Base-by-base conservation (phyloP, 2,113 vertebrate species). In the Piliocolobus tephrosceles region DNA sequence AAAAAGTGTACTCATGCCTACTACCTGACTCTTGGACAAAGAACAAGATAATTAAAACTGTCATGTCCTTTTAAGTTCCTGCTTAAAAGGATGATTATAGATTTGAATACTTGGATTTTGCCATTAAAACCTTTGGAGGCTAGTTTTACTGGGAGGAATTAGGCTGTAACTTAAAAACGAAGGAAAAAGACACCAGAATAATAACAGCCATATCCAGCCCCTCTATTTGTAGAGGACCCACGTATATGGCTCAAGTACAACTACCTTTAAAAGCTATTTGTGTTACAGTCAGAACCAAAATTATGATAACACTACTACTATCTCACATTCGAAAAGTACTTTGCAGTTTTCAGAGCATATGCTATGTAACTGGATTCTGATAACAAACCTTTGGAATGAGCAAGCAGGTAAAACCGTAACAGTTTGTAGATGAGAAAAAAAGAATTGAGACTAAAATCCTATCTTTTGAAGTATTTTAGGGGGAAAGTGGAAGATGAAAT, bases 371-470 rank as follows among this genome's bases (percentile, higher is more conserved):
- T 76, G 70, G 52, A 96, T 57, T 82, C 40, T 84, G 30, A 43
- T 47, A 85, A 91, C 25, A 83, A 86, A 2, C 17, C 23, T 90
- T 72, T 78, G 81, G 96, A 20, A 85, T 35, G 72, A 80, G 43
- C 57, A 94, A 88, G 35, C 13, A 93, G 75, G 18, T n/a, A 57
- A 52, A 66, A 94, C 52, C 52, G 86, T 8, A 73, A 3, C 61
- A 57, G n/a, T 85, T 80, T 92, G 93, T 8, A 93, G 47, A 58
- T 35, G 20, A 66, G 75, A 92, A 97, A 93, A 96, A 96, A 0
- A 87, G 25, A 96, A 93, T 1, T 82, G 68, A 32, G 25, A 61
- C 25, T 79, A 96, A 95, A 96, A 94, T 86, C 32, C 43, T 76
- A 76, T 61, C 57, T 90, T 73, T 38, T 92, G 30, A 94, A 95